Evolutionary conservation across 2,113 vertebrate genomes (phyloP).

Genomic region (Pangasianodon gigas): DNA sequence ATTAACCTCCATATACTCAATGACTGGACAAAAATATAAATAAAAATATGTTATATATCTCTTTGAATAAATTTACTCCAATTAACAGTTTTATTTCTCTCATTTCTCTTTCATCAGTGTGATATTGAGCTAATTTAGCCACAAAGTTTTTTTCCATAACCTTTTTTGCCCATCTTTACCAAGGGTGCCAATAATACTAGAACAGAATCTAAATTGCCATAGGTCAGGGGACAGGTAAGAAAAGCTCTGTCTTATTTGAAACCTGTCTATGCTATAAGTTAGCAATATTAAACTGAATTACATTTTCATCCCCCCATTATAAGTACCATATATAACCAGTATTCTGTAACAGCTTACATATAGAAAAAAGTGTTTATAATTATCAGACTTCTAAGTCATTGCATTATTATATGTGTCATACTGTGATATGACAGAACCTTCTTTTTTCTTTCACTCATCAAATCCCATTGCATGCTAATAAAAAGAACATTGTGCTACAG

Average conservation of each 20-base stretch:
- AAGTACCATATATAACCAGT: neutral
- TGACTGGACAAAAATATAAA: neutral
- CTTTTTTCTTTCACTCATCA: neutral
- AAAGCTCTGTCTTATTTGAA: neutral
- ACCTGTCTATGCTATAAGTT: neutral
- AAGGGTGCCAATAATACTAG: neutral
- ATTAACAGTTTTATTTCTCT: too few species aligned
- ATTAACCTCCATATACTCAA: neutral
- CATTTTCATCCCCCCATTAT: neutral
- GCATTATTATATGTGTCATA: neutral
- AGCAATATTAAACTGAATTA: neutral
- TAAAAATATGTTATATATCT: neutral
- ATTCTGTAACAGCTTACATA: neutral
- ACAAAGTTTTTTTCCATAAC: neutral
- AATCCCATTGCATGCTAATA: neutral
- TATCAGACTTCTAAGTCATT: neutral
- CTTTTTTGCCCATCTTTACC: neutral
- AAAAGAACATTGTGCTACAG: neutral
- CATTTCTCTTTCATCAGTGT: neutral
- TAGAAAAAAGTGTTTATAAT: neutral
- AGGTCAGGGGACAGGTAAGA: neutral
- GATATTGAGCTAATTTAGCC: neutral
- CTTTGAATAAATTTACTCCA: too few species aligned
- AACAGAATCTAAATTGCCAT: neutral
- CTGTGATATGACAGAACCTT: neutral